phyloP scores from a whole-genome alignment of 2,113 vertebrate genomes.

The Rhinopomastus cyanomelas region DNA sequence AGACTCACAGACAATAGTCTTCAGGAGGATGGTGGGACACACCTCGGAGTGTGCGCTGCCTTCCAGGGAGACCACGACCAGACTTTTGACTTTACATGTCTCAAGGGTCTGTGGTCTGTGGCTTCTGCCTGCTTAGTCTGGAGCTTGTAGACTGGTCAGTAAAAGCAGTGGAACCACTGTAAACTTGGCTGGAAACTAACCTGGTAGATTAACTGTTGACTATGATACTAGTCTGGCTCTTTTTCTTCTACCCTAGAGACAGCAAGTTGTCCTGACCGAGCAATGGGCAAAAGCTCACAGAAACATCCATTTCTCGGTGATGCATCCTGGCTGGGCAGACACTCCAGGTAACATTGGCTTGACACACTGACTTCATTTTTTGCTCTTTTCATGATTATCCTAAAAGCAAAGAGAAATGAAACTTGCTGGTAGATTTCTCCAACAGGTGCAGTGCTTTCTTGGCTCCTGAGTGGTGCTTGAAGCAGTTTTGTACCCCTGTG shows the following conservation, averaged over 20 bases:
- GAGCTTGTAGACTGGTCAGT: background rate
- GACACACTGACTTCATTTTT: background rate
- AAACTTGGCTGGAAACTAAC: background rate
- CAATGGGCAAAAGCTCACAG: slow-evolving; percentile 76
- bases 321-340: slow-evolving; percentile 86
- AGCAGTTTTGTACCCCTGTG: background rate
- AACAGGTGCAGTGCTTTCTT: slow-evolving; percentile 1
- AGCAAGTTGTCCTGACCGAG: slow-evolving; percentile 84
- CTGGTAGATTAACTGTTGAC: background rate
- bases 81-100: background rate
- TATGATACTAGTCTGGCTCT: background rate
- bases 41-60: background rate
- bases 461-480: background rate
- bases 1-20: background rate
- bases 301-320: slow-evolving; percentile 82
- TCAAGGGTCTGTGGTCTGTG: background rate
- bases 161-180: background rate
- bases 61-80: background rate
- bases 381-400: background rate
- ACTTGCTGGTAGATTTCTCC: background rate
- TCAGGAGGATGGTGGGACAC: background rate
- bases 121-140: background rate
- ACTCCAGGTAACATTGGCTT: slow-evolving; percentile 75
- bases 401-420: background rate
- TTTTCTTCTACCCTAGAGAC: slow-evolving; percentile 72